Evolutionary conservation across 2,797 vertebrate species (phyloP), one percentile per base, ranked within the genome.

Genomic region (Melanotaenia boesemani): DNA sequence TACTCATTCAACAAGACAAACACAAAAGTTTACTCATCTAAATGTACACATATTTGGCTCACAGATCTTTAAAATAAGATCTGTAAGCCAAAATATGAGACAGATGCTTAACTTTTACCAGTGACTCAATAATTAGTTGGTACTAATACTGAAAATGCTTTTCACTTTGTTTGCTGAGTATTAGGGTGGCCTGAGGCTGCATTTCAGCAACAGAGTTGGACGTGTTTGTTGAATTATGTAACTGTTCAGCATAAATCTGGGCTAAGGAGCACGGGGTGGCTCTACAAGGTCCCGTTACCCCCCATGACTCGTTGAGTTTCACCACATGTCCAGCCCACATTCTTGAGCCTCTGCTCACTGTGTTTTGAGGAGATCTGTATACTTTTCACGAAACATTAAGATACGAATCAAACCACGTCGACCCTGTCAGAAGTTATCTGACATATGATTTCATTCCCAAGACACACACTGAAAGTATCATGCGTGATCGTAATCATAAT

Each of bases 221-320:
- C 78, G 88, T 92, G 89, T 93, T 94, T 89, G 85, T 90, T 88
- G 75, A 88, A 93, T 94, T 93, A 92, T 93, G 86, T 93, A 94
- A 94, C 86, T 59, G 72, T 83, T 81, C 86, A 80, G 81, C 83
- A 89, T 82, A 74, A 76, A 82, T 85, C 70, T 89, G 76, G 88
- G 79, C 80, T 82, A 78, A 86, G 86, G 89, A 88, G 81, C 80
- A 79, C 86, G 68, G 88, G 84, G 83, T 60, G 77, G 90, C 77
- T 83, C 84, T 70, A 74, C 44, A 56, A 63, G 52, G 81, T 81
- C 79, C 77, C 61, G 74, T 76, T 77, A 65, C 83, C 85, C 87
- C 86, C 89, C 80, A 74, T 80, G 83, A 79, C 77, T 80, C 6
- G 67, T 63, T 79, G 79, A 77, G 86, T 90, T 90, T 86, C 70